These are phyloP conservation scores for Peromyscus leucopus DNA, from an alignment of 2,113 vertebrate species.

Conservation along the genomic window DNA sequence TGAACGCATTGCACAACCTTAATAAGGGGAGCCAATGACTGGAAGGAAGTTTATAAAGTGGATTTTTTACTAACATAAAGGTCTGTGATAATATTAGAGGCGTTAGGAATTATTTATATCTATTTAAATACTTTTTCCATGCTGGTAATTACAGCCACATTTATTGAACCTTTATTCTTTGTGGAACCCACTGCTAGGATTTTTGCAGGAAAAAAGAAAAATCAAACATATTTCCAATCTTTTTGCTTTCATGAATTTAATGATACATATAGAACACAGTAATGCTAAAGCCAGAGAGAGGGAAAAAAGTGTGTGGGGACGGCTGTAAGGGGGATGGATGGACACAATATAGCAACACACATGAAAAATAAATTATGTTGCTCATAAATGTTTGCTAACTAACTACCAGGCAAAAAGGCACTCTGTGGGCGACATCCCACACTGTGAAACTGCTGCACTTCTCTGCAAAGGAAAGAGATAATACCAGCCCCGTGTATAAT, in stretches of 20 bases:
- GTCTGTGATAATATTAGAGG: constrained; percentile 2
- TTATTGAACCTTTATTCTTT: constrained; percentile 32
- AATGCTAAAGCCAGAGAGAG: not conserved
- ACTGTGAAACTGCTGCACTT: not conserved
- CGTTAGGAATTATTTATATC: not conserved
- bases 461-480: constrained; percentile 26
- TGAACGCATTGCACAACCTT: not conserved
- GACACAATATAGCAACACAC: not conserved
- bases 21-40: not conserved
- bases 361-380: not conserved
- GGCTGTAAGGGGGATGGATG: too few species aligned
- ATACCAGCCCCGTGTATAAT: not conserved
- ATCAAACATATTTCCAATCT: not conserved
- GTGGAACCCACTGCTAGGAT: not conserved
- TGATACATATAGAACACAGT: not conserved
- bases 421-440: not conserved
- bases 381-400: constrained; percentile 17
- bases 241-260: not conserved
- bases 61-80: not conserved
- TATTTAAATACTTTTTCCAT: constrained; percentile 22
- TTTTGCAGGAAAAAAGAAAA: constrained; percentile 45
- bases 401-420: not conserved
- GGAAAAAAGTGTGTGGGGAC: not conserved
- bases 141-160: not conserved
- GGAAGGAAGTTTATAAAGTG: constrained; percentile 27